Conservation (phyloP, 2,113 vertebrate species). For the Lycocorax pyrrhopterus region DNA sequence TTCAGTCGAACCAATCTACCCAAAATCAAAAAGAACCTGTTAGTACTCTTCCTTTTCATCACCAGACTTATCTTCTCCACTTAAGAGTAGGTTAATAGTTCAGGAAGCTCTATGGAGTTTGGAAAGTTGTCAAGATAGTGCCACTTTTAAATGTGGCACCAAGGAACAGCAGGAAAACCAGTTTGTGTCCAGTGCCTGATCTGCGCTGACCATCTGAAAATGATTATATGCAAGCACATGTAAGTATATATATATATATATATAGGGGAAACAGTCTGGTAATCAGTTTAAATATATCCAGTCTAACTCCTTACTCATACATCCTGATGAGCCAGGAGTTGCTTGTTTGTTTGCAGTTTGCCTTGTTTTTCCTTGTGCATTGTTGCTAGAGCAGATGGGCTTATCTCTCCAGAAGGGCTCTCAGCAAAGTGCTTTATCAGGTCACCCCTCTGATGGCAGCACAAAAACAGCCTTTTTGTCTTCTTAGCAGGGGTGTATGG, state of each 20-base stretch:
- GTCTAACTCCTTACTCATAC: background rate
- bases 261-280: background rate
- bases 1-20: background rate
- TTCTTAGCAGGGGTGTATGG: background rate
- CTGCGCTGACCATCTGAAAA: background rate
- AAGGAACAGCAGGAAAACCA: background rate
- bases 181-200: background rate
- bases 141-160: background rate
- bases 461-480: background rate
- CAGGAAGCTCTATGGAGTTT: background rate
- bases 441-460: background rate
- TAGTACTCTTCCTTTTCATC: slow-evolving; percentile 21
- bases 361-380: slow-evolving; percentile 1
- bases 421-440: slow-evolving; percentile 44
- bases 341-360: slow-evolving; percentile 30
- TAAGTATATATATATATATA: too few species aligned
- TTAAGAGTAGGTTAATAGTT: slow-evolving; percentile 8
- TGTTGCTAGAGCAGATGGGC: slow-evolving; percentile 46
- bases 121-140: background rate
- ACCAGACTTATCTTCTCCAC: background rate
- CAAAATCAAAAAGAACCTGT: background rate
- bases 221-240: background rate
- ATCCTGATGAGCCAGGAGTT: background rate
- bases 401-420: slow-evolving; percentile 39
- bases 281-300: background rate